Evolutionary conservation across 2,888 invertebrate genomes (phyloP).

Genomic region (Aporophyla nigra): DNA sequence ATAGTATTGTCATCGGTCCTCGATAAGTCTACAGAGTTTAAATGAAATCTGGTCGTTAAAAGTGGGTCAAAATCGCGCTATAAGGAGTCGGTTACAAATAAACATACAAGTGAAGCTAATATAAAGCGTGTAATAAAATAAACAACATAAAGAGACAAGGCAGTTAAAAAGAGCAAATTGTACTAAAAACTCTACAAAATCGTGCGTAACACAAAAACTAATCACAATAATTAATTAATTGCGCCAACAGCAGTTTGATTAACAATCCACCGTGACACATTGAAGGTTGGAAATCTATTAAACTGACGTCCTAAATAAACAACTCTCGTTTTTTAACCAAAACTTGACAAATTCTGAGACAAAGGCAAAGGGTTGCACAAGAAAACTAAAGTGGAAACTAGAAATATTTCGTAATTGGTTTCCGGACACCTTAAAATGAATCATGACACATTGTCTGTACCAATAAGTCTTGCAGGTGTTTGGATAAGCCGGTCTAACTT

Average conservation of each 20-base stretch:
- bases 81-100: too few species aligned
- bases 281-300: constrained; percentile 56
- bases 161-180: not conserved
- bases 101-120: too few species aligned
- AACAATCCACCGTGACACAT: constrained; percentile 49
- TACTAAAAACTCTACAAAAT: constrained; percentile 1
- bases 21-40: too few species aligned
- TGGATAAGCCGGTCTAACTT: not conserved
- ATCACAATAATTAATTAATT: constrained; percentile 54
- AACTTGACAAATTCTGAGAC: constrained; percentile 48
- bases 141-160: not conserved
- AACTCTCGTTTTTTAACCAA: constrained; percentile 55
- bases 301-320: constrained; percentile 41
- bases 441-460: constrained; percentile 27
- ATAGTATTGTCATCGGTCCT: too few species aligned
- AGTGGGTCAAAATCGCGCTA: too few species aligned
- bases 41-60: too few species aligned
- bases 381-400: constrained; percentile 13
- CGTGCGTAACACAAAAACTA: constrained; percentile 31
- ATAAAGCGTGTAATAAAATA: too few species aligned
- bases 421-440: constrained; percentile 31
- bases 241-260: constrained; percentile 33
- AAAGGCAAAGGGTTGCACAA: constrained; percentile 57
- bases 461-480: constrained; percentile 14
- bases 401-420: constrained; percentile 41